These are phyloP conservation scores for Leucophenga varia DNA, from an alignment of 1,140 invertebrate genomes.

Conservation along the genomic window DNA sequence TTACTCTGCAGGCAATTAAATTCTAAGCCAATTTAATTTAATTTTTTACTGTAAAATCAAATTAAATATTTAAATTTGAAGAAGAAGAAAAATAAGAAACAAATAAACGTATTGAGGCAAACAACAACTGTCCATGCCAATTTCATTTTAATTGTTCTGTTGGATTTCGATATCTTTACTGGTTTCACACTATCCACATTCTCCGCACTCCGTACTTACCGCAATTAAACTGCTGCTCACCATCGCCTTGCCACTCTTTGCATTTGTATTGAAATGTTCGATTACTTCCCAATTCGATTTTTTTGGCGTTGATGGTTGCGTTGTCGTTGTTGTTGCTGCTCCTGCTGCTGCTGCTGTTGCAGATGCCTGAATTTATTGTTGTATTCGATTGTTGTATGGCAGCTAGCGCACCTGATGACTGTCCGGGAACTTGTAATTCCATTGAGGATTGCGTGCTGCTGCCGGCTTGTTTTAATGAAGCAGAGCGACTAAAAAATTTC, in stretches of 20 bases:
- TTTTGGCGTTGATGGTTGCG: slow-evolving; percentile 65
- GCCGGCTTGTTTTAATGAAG: slow-evolving; percentile 47
- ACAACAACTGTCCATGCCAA: slow-evolving; percentile 2
- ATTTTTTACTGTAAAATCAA: slow-evolving; percentile 39
- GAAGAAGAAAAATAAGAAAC: too few relatives aligned
- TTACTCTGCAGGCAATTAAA: too few relatives aligned
- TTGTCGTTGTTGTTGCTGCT: slow-evolving; percentile 58
- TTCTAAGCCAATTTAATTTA: too few relatives aligned
- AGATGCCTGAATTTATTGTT: too few relatives aligned
- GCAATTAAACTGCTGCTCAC: slow-evolving; percentile 61
- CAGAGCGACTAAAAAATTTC: slow-evolving; percentile 51
- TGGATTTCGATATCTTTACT: neutral
- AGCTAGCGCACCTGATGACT: slow-evolving; percentile 23
- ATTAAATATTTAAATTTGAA: slow-evolving; percentile 48
- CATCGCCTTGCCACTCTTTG: slow-evolving; percentile 57
- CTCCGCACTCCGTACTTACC: slow-evolving; percentile 51
- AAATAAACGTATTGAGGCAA: neutral
- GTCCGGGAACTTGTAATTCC: slow-evolving; percentile 49
- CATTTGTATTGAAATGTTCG: slow-evolving; percentile 71
- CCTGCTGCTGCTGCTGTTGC: slow-evolving; percentile 5
- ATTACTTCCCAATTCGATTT: slow-evolving; percentile 89
- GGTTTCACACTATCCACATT: too few relatives aligned
- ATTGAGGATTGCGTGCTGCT: slow-evolving; percentile 37
- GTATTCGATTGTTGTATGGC: too few relatives aligned
- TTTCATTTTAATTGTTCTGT: neutral